Percentiles rank a stretch among this genome's conserved stretches.
Conservation (phyloP, 2,888 invertebrate species). For the Drosophila setosimentum region DNA sequence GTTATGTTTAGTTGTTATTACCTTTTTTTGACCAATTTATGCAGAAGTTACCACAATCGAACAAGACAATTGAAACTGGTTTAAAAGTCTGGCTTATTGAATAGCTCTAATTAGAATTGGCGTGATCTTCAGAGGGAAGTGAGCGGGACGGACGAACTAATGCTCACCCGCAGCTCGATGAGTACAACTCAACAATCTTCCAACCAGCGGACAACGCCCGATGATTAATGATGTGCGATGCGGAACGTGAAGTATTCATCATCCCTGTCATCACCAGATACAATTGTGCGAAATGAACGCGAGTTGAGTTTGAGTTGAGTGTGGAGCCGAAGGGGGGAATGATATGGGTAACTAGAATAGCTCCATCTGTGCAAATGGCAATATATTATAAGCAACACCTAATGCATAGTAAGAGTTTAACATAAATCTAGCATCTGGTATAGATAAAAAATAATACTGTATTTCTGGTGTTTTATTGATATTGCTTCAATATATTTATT, state of each 20-base stretch:
- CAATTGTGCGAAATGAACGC: constrained; percentile 54
- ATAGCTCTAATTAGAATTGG: constrained; percentile 80
- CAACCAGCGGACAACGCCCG: constrained; percentile 25
- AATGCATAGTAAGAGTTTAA: background rate
- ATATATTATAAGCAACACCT: background rate
- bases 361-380: background rate
- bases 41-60: constrained; percentile 5
- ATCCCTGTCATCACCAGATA: constrained; percentile 67
- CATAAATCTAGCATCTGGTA: background rate
- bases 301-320: constrained; percentile 4
- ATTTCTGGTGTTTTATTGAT: background rate
- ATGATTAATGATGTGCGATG: constrained; percentile 68
- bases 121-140: constrained; percentile 43
- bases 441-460: background rate
- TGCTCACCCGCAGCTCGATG: constrained; percentile 55
- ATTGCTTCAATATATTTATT: background rate
- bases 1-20: constrained; percentile 24
- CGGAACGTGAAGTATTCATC: constrained; percentile 61
- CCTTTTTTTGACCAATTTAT: constrained; percentile 13
- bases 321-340: too few relatives aligned
- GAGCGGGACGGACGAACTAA: constrained; percentile 14
- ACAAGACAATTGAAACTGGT: constrained; percentile 50
- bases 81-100: constrained; percentile 51
- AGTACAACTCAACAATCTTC: constrained; percentile 47
- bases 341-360: constrained; percentile 41